Evolutionary conservation across 2,113 vertebrate species (phyloP), one percentile per base, ranked within the genome.

Genomic region (Cyrtonyx montezumae): DNA sequence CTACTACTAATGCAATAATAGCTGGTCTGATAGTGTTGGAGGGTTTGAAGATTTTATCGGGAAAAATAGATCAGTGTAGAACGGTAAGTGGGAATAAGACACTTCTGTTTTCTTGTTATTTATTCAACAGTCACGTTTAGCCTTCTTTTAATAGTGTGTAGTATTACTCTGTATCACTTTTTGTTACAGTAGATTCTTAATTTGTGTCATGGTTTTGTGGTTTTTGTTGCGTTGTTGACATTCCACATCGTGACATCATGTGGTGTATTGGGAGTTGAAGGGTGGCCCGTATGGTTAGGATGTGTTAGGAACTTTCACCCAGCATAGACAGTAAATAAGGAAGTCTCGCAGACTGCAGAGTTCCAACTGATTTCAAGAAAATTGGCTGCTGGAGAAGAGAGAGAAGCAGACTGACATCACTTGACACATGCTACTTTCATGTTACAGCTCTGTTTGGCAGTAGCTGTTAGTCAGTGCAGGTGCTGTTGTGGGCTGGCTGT

Each of bases 1-100:
- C 99, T 37, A 99, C 99, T n/a, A 99, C 99, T 85, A 99, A 99
- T 58, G 99, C 99, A 3, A 97, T 99, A 59, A 99, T 99, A 49
- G 99, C 99, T 40, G 99, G 99, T 16, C 98, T 99, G 83, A 99
- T 99, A 37, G 99, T 99, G 51, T 96, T 99, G 95, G 98, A 99
- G 94, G 98, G 98, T 6, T 97, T 99, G 93, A 99, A 99, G 98
- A 98, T 99, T 94, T 98, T 99, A 25, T 98, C 98, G 6, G 98
- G 99, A 40, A 98, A 99, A 85, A 94, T 99, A 93, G 99, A 99
- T 59, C 98, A 99, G 86, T 99, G 99, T 96, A 98, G 98, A 96
- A 99, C 98, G 79, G 99, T 99, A 84, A 98, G 98, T 97, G 46
- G 34, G 13, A 67, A 59, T 11, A 53, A 73, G 45, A 68, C 51